A percentile compares a stretch with the other conserved stretches of the same genome.
phyloP scores from a whole-genome alignment of 2,113 vertebrate species.

The Poeciliopsis turrubarensis region DNA sequence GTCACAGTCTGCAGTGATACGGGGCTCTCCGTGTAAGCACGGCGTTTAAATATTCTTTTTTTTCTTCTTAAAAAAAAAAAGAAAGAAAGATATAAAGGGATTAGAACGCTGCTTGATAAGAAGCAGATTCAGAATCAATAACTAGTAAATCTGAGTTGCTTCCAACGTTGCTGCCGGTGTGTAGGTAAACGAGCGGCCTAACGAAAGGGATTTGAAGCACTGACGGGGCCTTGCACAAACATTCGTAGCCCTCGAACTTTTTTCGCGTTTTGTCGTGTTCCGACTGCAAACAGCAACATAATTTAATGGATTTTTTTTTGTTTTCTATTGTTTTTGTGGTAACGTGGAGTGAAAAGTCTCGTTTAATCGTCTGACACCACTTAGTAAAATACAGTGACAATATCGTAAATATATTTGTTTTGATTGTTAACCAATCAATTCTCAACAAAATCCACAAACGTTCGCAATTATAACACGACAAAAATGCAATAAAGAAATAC shows the following conservation, averaged over 20 bases:
- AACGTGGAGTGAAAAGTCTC: background rate
- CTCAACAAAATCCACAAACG: background rate
- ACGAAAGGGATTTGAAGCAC: background rate
- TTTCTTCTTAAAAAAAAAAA: background rate
- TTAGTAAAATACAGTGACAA: background rate
- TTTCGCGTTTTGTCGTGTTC: background rate
- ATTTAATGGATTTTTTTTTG: background rate
- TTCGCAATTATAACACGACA: background rate
- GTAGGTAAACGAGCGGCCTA: background rate
- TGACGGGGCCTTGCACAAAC: background rate
- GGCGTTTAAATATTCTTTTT: constrained; percentile 9
- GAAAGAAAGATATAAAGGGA: constrained; percentile 1
- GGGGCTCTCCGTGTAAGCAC: constrained; percentile 30
- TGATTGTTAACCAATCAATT: background rate
- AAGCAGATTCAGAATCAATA: constrained; percentile 39
- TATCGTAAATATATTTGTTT: background rate
- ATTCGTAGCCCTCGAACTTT: background rate
- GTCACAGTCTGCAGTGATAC: constrained; percentile 9
- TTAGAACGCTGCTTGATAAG: constrained; percentile 6
- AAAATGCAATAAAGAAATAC: background rate
- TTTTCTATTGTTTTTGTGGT: no score
- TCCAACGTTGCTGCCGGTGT: constrained; percentile 26
- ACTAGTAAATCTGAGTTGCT: background rate
- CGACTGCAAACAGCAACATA: background rate
- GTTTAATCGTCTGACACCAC: background rate